Evolutionary conservation across 1,140 invertebrate genomes (phyloP).

Genomic region (Drosophila pachea): DNA sequence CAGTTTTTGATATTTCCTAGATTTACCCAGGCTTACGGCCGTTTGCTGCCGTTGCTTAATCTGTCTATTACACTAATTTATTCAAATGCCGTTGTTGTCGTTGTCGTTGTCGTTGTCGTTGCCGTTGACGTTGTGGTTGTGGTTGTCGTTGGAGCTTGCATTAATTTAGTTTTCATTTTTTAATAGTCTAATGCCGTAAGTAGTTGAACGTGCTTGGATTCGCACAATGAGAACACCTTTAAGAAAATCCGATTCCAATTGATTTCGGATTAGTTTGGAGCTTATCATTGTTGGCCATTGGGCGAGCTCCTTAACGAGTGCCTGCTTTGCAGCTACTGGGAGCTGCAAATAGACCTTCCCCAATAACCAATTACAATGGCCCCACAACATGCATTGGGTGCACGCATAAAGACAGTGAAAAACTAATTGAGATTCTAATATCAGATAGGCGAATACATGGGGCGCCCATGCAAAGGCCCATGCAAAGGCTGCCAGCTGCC

Average conservation of each 20-base stretch:
- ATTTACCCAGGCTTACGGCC: conserved; percentile 38
- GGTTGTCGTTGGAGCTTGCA: conserved; percentile 58
- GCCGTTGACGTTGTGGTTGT: too few relatives aligned
- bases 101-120: conserved; percentile 47
- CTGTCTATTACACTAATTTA: conserved; percentile 76
- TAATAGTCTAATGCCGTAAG: conserved; percentile 62
- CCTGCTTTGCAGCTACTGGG: conserved; percentile 19
- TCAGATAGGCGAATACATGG: conserved; percentile 65
- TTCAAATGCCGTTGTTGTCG: conserved; percentile 71
- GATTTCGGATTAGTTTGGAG: background rate
- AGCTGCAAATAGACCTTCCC: conserved; percentile 20
- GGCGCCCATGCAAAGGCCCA: conserved; percentile 49
- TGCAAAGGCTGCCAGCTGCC: conserved; percentile 22
- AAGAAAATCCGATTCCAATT: background rate
- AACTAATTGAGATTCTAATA: conserved; percentile 77
- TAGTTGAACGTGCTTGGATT: conserved; percentile 63
- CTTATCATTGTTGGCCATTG: background rate
- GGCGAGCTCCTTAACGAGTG: too few relatives aligned
- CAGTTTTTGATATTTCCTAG: conserved; percentile 76
- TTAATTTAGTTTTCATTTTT: conserved; percentile 69
- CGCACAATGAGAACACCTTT: conserved; percentile 35
- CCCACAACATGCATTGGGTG: conserved; percentile 31
- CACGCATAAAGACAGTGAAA: conserved; percentile 66
- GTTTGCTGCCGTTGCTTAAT: conserved; percentile 50
- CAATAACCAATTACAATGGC: conserved; percentile 53